phyloP scores from a whole-genome alignment of 2,888 invertebrate species.

The Nomada ruficornis region DNA sequence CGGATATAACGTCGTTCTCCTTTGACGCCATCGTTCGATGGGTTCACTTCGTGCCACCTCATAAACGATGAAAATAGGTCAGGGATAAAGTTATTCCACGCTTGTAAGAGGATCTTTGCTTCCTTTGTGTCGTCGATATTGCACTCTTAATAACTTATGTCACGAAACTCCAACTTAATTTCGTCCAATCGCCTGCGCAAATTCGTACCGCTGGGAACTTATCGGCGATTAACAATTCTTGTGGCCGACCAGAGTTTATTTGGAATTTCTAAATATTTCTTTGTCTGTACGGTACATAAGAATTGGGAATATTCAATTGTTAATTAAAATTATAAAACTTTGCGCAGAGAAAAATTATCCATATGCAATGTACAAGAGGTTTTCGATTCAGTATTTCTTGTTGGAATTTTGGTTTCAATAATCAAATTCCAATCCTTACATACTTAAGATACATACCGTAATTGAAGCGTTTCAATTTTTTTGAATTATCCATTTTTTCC shows the following conservation, averaged over 20 bases:
- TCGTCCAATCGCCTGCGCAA: background rate
- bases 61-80: slow-evolving; percentile 67
- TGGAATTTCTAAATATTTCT: too few species aligned
- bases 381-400: too few species aligned
- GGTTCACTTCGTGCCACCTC: slow-evolving; percentile 56
- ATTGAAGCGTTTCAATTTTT: too few species aligned
- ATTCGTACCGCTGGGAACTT: background rate
- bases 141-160: slow-evolving; percentile 47
- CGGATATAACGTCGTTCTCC: slow-evolving; percentile 66
- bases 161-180: slow-evolving; percentile 42
- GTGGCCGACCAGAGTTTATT: background rate
- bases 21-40: slow-evolving; percentile 69
- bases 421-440: too few species aligned
- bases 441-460: too few species aligned
- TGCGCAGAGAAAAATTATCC: too few species aligned
- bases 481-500: slow-evolving; percentile 5
- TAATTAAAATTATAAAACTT: too few species aligned
- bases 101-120: slow-evolving; percentile 38
- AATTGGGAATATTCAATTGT: too few species aligned
- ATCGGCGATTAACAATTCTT: background rate
- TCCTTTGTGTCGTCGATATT: slow-evolving; percentile 50
- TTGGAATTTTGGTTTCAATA: too few species aligned
- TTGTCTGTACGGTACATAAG: too few species aligned
- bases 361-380: too few species aligned
- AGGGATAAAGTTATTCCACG: slow-evolving; percentile 60